Evolutionary conservation across 1,140 invertebrate genomes (phyloP), one percentile per base, ranked within the genome.

Genomic region (Pseudomyrmex cubaensis): DNA sequence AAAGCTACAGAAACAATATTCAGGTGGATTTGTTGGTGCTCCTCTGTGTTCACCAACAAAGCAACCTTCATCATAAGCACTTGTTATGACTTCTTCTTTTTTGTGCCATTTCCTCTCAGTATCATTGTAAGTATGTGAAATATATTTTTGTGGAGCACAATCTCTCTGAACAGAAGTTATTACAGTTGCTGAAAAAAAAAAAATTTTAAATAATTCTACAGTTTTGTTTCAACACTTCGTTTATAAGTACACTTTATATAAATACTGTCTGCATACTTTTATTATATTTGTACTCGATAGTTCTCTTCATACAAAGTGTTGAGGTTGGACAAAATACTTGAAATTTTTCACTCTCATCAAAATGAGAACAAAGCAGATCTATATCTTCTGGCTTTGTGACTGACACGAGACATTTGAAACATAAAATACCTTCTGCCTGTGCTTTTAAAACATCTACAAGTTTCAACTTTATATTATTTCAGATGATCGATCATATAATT

Each of bases 301-400:
- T 96, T 84, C 96, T 96, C 89, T 97, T 98, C 94, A 96, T 95
- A 89, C 97, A 98, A 94, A 97, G 96, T 0, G 97, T 97, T 7
- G 97, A 98, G 87, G 95, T 96, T 4, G 96, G 96, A 92, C 97
- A 98, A 66, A 96, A 95, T 0, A 96, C 95, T 85, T 97, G 95
- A 91, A 95, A 98, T 72, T 94, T 94, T 1, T 95, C 91, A 3
- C 96, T 96, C 52, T 95, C 95, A 87, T 97, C 96, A 90, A 98
- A 98, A 88, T 97, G 95, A 1, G 96, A 95, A 90, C 97, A 97
- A 1, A 96, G 92, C 54, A 95, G 93, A 75, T 90, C 59, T n/a
- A 15, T 78, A 25, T 86, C 57, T 15, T 88, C 64, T 12, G 64
- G 35, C 22, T 63, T 61, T 22, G 64, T 62, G 5, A 64, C 46